Evolutionary conservation across 2,888 invertebrate genomes (phyloP), one percentile per base, ranked within the genome.

Genomic region (Rhagium mordax): DNA sequence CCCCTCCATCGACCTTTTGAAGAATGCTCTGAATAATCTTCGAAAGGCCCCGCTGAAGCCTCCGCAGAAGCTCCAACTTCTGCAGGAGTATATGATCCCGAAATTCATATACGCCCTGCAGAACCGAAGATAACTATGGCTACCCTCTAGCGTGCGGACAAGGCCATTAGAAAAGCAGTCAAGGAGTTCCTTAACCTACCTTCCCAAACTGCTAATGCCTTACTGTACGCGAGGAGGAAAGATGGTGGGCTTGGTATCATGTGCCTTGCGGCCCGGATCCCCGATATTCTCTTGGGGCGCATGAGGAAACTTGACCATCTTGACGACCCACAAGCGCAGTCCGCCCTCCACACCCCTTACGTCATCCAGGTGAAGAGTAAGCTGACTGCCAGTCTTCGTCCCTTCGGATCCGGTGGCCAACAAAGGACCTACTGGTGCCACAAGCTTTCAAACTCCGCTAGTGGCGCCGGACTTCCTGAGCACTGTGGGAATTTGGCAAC

Each of bases 141-240:
- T 13, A 48, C 61, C n/a, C 70, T 74, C 8, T 33, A 41, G 27
- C 72, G 66, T 3, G 71, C 62, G 1, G 76, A 78, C 47, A 51
- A 70, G n/a, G 29, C 72, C 7, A 47, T 75, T 7, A 64, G 67
- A 0, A 41, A 70, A 33, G 15, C 74, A 13, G 69, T 78, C 7
- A 72, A 80, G 57, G 21, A 61, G 10, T 85, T 86, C 82, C 88
- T 89, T 88, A 90, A 90, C 88, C 88, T 90, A 87, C 86, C 88
- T 87, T 87, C 88, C 3, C 83, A 78, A 80, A 84, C 71, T 76
- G 83, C 79, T 73, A 82, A 78, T 83, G 84, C 80, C 79, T 81
- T 62, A 74, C 76, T 80, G 69, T 83, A 75, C 74, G 81, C 76
- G 24, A 61, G 66, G 65, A 70, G 61, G 79, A 41, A 13, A 8